Conservation (phyloP, 2,888 invertebrate genomes). For the Heterodera filipjevi region DNA sequence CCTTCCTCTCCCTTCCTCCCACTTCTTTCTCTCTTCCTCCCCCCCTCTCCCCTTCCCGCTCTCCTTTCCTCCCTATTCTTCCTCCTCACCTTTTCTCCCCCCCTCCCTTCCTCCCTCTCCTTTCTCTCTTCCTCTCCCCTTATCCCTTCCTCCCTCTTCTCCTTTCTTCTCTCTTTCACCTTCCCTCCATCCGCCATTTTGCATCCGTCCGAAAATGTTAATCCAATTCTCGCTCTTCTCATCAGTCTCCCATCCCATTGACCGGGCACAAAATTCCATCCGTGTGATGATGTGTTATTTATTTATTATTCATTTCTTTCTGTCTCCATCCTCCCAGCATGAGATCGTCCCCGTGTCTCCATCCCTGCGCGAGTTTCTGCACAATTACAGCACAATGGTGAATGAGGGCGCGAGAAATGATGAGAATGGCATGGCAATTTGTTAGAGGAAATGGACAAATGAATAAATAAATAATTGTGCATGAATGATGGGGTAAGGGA, state of each 20-base stretch:
- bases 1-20: not conserved
- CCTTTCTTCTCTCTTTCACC: not conserved
- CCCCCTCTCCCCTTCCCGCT: not conserved
- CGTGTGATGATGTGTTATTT: not conserved
- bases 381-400: slow-evolving; percentile 1
- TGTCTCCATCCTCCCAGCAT: not conserved
- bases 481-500: not conserved
- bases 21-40: no score
- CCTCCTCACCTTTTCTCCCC: no score
- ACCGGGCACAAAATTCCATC: slow-evolving; percentile 11
- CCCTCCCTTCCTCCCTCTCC: not conserved
- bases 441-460: not conserved
- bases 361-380: slow-evolving; percentile 6
- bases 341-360: not conserved
- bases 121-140: no score
- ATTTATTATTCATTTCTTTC: not conserved
- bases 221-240: not conserved
- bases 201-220: slow-evolving; percentile 9
- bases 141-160: no score
- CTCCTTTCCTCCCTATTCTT: no score
- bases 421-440: not conserved
- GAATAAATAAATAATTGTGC: not conserved
- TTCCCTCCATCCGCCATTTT: no score
- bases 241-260: not conserved
- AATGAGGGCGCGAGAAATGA: not conserved